phyloP scores from a whole-genome alignment of 2,797 vertebrate species.

The Forpus xanthops region DNA sequence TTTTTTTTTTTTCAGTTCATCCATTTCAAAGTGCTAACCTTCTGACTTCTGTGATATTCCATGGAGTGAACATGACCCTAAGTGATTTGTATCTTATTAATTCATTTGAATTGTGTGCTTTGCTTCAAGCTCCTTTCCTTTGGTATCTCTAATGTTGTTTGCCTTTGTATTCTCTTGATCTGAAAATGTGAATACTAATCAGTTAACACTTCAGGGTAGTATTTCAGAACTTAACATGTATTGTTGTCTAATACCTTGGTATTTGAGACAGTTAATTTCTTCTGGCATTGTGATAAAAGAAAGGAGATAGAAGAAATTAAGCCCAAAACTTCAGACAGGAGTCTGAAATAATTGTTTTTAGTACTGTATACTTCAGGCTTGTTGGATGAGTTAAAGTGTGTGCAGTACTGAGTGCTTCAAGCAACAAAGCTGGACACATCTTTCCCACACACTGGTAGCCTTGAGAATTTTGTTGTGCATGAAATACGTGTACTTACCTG shows the following conservation, averaged over 20 bases:
- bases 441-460: background rate
- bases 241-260: background rate
- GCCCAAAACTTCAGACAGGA: background rate
- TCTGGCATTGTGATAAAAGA: background rate
- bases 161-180: background rate
- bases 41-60: background rate
- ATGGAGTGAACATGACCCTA: background rate
- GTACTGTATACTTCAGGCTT: background rate
- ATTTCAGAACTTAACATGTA: background rate
- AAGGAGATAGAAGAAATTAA: background rate
- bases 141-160: background rate
- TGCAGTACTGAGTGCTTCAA: background rate
- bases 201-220: background rate
- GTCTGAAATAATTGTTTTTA: background rate
- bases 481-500: background rate
- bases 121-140: background rate
- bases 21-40: background rate
- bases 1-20: background rate
- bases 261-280: background rate
- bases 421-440: background rate
- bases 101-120: background rate
- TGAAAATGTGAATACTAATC: background rate
- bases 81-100: background rate
- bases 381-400: background rate
- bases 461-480: background rate